Conservation (phyloP, 1,140 invertebrate genomes). For the Rhagoletis zephyria region DNA sequence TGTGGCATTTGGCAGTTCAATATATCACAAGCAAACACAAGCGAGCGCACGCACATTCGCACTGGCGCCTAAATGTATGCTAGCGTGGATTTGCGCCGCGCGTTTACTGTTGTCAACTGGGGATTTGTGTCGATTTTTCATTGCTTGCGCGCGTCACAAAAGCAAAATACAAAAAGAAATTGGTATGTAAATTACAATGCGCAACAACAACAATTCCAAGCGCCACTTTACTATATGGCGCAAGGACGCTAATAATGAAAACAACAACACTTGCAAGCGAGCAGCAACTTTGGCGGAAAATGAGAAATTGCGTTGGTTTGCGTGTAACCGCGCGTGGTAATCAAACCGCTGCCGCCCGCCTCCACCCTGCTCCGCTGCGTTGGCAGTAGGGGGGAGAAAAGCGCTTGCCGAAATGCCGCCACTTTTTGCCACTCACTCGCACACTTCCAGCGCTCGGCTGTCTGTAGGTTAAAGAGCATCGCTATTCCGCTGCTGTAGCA, state of each 20-base stretch:
- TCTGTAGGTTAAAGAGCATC: background rate
- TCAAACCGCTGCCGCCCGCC: constrained; percentile 55
- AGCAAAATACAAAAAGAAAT: background rate
- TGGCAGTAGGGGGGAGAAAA: background rate
- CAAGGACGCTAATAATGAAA: background rate
- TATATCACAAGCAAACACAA: constrained; percentile 63
- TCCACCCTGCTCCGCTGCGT: background rate
- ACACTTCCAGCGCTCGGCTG: background rate
- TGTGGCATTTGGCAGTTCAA: constrained; percentile 62
- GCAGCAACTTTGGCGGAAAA: background rate
- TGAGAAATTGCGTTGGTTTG: constrained; percentile 72
- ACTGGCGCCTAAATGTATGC: background rate
- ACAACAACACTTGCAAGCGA: background rate
- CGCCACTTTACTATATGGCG: background rate
- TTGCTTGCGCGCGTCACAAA: constrained; percentile 61
- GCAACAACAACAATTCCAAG: background rate
- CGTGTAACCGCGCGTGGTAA: constrained; percentile 73
- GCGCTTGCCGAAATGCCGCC: background rate
- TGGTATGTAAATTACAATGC: background rate
- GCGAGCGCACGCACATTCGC: background rate
- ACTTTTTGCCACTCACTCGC: background rate
- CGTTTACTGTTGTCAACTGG: constrained; percentile 72
- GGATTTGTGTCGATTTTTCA: constrained; percentile 72
- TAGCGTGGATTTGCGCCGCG: background rate
- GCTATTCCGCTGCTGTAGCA: background rate